Conservation (phyloP, 1,140 invertebrate species). For the Lethocerus indicus region DNA sequence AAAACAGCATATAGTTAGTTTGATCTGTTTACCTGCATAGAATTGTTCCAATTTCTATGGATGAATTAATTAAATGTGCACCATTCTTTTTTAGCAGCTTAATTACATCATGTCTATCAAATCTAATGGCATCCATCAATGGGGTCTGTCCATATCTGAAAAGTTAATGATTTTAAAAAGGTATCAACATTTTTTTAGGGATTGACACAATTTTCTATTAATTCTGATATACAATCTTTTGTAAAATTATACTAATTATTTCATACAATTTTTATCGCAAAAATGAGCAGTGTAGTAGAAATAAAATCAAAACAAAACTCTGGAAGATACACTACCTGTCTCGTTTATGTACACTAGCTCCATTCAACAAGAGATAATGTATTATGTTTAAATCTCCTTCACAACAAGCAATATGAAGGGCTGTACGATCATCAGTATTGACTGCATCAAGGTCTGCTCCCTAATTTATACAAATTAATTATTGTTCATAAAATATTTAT, state of each 20-base stretch:
- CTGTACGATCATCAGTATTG: conserved; percentile 66
- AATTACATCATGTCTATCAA: conserved; percentile 41
- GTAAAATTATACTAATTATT: not conserved
- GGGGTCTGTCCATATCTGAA: conserved; percentile 36
- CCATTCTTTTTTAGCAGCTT: conserved; percentile 40
- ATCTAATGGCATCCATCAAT: conserved; percentile 40
- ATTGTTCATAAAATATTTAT: not conserved
- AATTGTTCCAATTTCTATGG: conserved; percentile 35
- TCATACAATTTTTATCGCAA: not conserved
- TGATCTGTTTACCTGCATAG: conserved; percentile 30
- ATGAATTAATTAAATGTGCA: conserved; percentile 32
- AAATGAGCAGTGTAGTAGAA: not conserved
- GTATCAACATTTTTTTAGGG: not conserved
- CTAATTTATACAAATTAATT: conserved; percentile 20
- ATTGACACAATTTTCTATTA: not conserved
- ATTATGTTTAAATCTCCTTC: conserved; percentile 51
- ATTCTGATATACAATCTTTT: not conserved
- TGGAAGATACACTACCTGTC: conserved; percentile 31
- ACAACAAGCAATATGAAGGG: conserved; percentile 62
- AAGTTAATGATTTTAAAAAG: conserved; percentile 19
- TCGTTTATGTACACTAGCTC: conserved; percentile 67
- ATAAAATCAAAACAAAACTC: not conserved
- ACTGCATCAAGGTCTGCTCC: conserved; percentile 55
- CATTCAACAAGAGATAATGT: conserved; percentile 55
- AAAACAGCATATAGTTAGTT: too few relatives aligned